A percentile compares a stretch with the other conserved stretches of the same genome.
These are phyloP conservation scores for Meliscaeva auricollis DNA, from an alignment of 2,888 invertebrate species.

Conservation along the genomic window DNA sequence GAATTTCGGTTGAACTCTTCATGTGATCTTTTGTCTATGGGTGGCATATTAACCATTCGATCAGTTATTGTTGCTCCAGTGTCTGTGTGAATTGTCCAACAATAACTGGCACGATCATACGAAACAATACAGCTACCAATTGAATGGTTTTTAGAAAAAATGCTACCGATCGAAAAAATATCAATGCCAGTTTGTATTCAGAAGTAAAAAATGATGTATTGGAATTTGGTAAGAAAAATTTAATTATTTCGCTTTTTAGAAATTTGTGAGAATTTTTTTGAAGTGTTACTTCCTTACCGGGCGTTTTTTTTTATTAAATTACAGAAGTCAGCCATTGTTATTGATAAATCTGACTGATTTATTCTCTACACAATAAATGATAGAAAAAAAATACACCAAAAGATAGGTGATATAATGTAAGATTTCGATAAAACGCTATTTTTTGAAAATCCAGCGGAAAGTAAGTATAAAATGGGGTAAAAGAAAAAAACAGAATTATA, in stretches of 20 bases:
- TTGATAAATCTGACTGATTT: no score
- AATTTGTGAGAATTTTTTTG: not conserved
- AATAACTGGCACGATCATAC: conserved; percentile 45
- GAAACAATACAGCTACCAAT: conserved; percentile 55
- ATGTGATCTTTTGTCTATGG: conserved; percentile 40
- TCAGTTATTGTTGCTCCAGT: conserved; percentile 58
- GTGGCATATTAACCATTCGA: conserved; percentile 67
- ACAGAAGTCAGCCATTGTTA: no score
- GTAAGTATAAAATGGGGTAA: no score
- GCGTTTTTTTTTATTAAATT: no score
- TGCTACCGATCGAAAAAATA: conserved; percentile 56
- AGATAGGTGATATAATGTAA: no score
- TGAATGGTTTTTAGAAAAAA: conserved; percentile 49
- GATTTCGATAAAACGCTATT: no score
- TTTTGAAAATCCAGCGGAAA: no score
- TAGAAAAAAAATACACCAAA: no score
- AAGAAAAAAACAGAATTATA: no score
- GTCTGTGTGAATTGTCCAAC: conserved; percentile 39
- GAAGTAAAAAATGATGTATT: conserved; percentile 30
- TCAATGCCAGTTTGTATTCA: conserved; percentile 14
- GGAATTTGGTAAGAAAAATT: conserved; percentile 28
- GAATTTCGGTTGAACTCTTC: conserved; percentile 44
- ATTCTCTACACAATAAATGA: no score
- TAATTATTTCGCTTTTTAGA: conserved; percentile 34
- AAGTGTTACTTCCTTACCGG: no score